Evolutionary conservation across 2,888 invertebrate species (phyloP).

Genomic region (Miltochrista miniata): DNA sequence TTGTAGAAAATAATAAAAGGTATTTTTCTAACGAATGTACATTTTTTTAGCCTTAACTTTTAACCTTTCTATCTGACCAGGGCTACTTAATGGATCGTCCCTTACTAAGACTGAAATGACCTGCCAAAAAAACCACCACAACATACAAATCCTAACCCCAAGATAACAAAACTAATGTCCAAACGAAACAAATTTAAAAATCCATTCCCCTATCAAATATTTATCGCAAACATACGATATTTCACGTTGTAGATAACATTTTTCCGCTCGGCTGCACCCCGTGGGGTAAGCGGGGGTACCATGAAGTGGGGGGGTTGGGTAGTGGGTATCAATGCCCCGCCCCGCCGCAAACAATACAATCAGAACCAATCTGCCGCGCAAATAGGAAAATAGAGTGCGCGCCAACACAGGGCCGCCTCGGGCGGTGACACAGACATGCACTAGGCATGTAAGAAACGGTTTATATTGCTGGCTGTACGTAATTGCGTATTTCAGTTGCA

Average conservation of each 20-base stretch:
- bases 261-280: constrained; percentile 67
- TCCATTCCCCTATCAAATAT: constrained; percentile 70
- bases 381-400: constrained; percentile 83
- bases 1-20: too few species aligned
- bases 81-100: too few species aligned
- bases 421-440: constrained; percentile 24
- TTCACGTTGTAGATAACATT: constrained; percentile 67
- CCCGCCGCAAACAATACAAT: constrained; percentile 81
- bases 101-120: constrained; percentile 4
- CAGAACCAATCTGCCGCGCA: constrained; percentile 82
- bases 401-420: constrained; percentile 70
- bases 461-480: background rate
- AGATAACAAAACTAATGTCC: constrained; percentile 39
- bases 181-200: constrained; percentile 57
- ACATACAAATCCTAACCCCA: constrained; percentile 25
- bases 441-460: background rate
- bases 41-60: too few species aligned
- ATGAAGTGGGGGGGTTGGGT: constrained; percentile 30
- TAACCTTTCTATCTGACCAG: too few species aligned
- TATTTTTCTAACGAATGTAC: too few species aligned
- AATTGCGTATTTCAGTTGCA: constrained; percentile 4
- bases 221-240: constrained; percentile 71
- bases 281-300: constrained; percentile 31
- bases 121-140: constrained; percentile 21
- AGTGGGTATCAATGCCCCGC: constrained; percentile 64